A percentile compares a stretch with the other conserved stretches of the same genome.
phyloP scores from a whole-genome alignment of 2,888 invertebrate species.

The Tribolium freemani region DNA sequence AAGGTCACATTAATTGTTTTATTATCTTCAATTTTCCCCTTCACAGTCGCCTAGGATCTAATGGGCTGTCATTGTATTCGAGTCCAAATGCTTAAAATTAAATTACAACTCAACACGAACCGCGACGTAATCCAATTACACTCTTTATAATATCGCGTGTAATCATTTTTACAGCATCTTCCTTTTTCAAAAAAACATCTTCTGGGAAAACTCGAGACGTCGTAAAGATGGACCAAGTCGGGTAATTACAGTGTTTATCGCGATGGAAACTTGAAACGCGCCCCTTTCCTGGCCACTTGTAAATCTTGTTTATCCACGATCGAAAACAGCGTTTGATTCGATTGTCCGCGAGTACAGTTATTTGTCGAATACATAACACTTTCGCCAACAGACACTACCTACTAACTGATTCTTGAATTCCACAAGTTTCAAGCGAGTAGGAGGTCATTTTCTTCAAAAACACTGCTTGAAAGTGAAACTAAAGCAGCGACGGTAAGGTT shows the following conservation, averaged over 20 bases:
- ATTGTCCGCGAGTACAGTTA: slow-evolving; percentile 21
- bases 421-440: neutral
- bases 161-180: neutral
- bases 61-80: slow-evolving; percentile 40
- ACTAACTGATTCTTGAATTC: slow-evolving; percentile 35
- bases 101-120: slow-evolving; percentile 41
- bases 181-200: neutral
- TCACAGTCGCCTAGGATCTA: slow-evolving; percentile 42
- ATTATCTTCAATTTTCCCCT: slow-evolving; percentile 51
- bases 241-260: slow-evolving; percentile 5
- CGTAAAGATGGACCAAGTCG: neutral
- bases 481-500: neutral
- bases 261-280: slow-evolving; percentile 1
- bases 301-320: neutral
- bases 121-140: slow-evolving; percentile 37
- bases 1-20: slow-evolving; percentile 59
- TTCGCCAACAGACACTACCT: slow-evolving; percentile 25
- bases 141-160: slow-evolving; percentile 15
- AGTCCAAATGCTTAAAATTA: slow-evolving; percentile 42
- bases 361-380: slow-evolving; percentile 34
- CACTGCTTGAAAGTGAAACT: neutral
- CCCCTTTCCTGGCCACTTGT: slow-evolving; percentile 1
- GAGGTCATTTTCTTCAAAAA: neutral
- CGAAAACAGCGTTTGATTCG: slow-evolving; percentile 2
- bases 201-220: neutral